Evolutionary conservation across 2,797 vertebrate species (phyloP).

Genomic region (Anguilla megastoma): DNA sequence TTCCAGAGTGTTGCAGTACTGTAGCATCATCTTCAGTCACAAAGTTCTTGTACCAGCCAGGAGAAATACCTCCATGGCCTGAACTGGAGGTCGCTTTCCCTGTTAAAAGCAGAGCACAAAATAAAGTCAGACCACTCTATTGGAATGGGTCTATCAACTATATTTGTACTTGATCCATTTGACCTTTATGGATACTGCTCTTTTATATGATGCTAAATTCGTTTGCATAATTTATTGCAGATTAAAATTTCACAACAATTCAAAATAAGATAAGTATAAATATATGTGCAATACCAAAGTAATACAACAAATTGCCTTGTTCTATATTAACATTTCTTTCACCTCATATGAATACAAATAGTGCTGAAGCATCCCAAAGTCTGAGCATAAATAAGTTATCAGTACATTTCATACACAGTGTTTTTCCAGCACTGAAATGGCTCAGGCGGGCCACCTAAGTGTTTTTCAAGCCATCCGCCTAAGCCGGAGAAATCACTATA

Average conservation of each 20-base stretch:
- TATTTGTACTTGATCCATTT: neutral
- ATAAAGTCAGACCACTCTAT: neutral
- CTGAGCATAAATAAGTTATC: neutral
- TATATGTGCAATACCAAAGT: neutral
- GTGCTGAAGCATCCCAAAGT: neutral
- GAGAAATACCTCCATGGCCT: constrained; percentile 77
- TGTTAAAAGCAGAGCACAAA: constrained; percentile 26
- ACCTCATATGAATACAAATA: neutral
- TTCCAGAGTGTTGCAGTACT: constrained; percentile 90
- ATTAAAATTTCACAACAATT: neutral
- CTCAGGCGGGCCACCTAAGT: no score
- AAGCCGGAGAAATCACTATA: no score
- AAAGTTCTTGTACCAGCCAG: constrained; percentile 97
- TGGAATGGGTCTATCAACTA: neutral
- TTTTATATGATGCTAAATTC: neutral
- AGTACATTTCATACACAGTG: neutral
- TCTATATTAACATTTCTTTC: neutral
- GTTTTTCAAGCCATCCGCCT: no score
- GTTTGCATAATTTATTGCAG: neutral
- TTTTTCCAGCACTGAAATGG: no score
- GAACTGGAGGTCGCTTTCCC: constrained; percentile 68
- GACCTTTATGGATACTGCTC: neutral
- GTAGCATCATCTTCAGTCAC: constrained; percentile 88
- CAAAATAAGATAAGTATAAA: neutral
- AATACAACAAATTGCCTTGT: neutral